These are phyloP conservation scores for Ploceus nigricollis DNA, from an alignment of 2,113 vertebrate species.

Conservation along the genomic window DNA sequence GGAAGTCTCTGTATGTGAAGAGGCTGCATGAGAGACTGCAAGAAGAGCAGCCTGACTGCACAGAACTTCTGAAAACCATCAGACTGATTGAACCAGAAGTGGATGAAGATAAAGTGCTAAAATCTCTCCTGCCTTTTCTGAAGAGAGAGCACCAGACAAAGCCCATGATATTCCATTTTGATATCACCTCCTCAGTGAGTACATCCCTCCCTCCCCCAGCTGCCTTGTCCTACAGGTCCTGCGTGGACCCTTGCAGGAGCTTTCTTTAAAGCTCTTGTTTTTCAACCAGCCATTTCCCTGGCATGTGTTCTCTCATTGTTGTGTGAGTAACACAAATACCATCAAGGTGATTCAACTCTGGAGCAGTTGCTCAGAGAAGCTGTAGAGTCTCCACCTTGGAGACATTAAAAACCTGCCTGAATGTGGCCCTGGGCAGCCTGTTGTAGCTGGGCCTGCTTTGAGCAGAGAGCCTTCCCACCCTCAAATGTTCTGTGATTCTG, in stretches of 20 bases:
- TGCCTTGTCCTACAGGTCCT: not conserved
- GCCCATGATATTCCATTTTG: slow-evolving; percentile 87
- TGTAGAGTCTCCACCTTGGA: not conserved
- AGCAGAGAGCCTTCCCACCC: not conserved
- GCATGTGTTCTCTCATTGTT: not conserved
- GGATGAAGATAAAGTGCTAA: slow-evolving; percentile 83
- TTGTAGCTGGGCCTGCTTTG: not conserved
- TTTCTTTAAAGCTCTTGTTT: not conserved
- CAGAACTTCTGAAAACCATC: slow-evolving; percentile 76
- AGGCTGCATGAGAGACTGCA: slow-evolving; percentile 78
- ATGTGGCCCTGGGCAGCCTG: not conserved
- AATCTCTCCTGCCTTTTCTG: slow-evolving; percentile 76
- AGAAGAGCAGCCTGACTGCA: not conserved
- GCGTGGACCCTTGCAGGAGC: not conserved
- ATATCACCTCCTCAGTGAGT: slow-evolving; percentile 92
- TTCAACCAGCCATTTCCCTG: not conserved
- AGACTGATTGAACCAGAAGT: slow-evolving; percentile 82
- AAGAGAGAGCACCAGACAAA: slow-evolving; percentile 26
- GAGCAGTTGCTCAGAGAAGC: not conserved
- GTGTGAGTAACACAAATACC: not conserved
- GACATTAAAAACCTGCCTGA: not conserved
- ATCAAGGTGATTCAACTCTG: not conserved
- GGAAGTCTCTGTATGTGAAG: slow-evolving; percentile 91
- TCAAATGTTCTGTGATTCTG: not conserved
- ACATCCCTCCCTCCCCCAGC: not conserved